Evolutionary conservation across 2,797 vertebrate genomes (phyloP), one percentile per base, ranked within the genome.

Genomic region (Spinus pinus): DNA sequence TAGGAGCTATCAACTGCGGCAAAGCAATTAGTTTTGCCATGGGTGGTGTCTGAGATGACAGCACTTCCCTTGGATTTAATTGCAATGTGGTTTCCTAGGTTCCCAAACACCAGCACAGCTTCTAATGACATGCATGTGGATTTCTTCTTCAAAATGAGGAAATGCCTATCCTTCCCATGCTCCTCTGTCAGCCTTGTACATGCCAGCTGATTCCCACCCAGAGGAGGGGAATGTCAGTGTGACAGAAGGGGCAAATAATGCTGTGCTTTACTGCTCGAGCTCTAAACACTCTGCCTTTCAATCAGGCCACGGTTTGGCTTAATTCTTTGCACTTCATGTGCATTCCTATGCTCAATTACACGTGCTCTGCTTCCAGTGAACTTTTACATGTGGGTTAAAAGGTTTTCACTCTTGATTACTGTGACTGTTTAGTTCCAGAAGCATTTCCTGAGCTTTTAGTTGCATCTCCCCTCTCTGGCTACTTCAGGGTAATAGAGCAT

Each of bases 311-410:
- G 31, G 7, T 78, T 87, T 61, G 20, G 10, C 54, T 67, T 86
- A 78, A 51, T 78, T 82, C 51, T 89, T 77, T 4, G 2, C 49
- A 64, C 30, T 80, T 70, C 27, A 49, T 0, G 2, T 54, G 17
- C 39, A 37, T 57, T 85, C 51, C 72, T 91, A 28, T 51, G 61
- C 50, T 94, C 53, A 88, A 41, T 81, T 82, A 23, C 69, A 75
- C 0, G 1, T 65, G 39, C 9, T 91, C 88, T 94, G 23, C 46
- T 88, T 90, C 39, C 77, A 85, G 7, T 51, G 72, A 86, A 83
- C 91, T 93, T 91, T 51, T 81, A 81, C 22, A 28, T 5, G 25
- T 31, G 33, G n/a, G 57, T 91, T 93, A 90, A 86, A 93, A 89
- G 60, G 53, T 44, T 87, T 88, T 92, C 70, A 33, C 42, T 92